These are phyloP conservation scores for Nothura maculosa DNA, from an alignment of 2,797 vertebrate genomes.

Conservation along the genomic window DNA sequence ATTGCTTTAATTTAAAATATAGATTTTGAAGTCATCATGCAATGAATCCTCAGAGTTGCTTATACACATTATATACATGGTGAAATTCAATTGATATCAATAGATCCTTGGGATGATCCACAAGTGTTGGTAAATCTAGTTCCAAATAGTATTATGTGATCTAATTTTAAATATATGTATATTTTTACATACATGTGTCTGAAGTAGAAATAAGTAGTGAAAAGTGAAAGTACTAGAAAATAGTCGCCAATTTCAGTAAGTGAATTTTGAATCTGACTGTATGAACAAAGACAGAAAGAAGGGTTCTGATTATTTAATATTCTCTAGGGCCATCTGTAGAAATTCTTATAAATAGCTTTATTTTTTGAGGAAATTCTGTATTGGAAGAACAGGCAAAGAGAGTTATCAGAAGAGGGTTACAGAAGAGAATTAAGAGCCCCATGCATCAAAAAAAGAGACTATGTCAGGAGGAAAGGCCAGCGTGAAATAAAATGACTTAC, in stretches of 20 bases:
- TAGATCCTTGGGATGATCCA: not conserved
- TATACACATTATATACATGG: not conserved
- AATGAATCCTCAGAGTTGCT: not conserved
- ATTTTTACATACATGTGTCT: not conserved
- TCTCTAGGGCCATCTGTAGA: not conserved
- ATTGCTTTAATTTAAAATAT: not conserved
- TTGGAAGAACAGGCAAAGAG: not conserved
- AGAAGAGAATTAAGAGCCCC: not conserved
- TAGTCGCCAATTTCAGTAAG: not conserved
- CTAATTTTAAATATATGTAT: not conserved
- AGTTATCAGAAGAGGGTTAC: not conserved
- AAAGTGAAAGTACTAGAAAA: not conserved
- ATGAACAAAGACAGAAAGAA: not conserved
- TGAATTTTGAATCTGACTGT: not conserved
- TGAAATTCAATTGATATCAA: not conserved
- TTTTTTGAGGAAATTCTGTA: not conserved
- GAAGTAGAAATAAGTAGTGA: not conserved
- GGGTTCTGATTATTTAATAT: not conserved
- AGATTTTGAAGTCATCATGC: not conserved
- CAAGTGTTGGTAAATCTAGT: not conserved
- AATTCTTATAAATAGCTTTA: not conserved
- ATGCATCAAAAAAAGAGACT: not conserved
- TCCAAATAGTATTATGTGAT: not conserved
- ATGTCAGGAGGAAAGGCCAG: not conserved
- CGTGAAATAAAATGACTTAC: slow-evolving; percentile 46